Evolutionary conservation across 2,888 invertebrate species (phyloP).

Genomic region (Chaitophorus viminalis): DNA sequence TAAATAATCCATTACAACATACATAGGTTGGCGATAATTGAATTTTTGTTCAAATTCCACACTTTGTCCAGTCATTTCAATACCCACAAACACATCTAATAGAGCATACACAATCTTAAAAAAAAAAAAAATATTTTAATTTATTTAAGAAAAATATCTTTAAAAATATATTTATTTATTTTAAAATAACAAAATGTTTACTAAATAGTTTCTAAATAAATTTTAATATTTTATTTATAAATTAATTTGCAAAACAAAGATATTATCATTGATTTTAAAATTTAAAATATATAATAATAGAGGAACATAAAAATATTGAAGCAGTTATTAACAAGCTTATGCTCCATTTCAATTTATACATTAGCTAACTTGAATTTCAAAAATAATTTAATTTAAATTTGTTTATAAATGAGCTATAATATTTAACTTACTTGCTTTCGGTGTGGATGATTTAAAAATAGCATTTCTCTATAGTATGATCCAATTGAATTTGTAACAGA

Average conservation of each 20-base stretch:
- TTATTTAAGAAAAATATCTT: constrained; percentile 9
- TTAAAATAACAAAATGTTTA: constrained; percentile 17
- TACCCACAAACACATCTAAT: constrained; percentile 93
- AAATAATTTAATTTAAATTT: neutral
- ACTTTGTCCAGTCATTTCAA: constrained; percentile 96
- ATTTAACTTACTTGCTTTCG: constrained; percentile 72
- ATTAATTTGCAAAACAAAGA: no score
- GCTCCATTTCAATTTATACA: neutral
- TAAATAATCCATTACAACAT: constrained; percentile 88
- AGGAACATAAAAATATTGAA: neutral
- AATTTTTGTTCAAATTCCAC: constrained; percentile 97
- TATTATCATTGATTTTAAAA: no score
- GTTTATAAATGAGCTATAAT: no score
- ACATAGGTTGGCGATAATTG: constrained; percentile 95
- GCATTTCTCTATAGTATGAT: constrained; percentile 75
- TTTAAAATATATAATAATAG: no score
- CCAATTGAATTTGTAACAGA: constrained; percentile 68
- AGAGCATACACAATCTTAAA: constrained; percentile 81
- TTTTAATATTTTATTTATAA: neutral
- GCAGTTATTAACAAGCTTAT: neutral
- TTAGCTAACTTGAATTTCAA: no score
- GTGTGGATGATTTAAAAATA: constrained; percentile 80
- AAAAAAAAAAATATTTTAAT: constrained; percentile 37
- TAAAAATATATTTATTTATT: neutral
- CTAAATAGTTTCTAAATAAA: constrained; percentile 14